Base-by-base conservation (phyloP, 2,888 invertebrate genomes). In the Exocentrus adspersus region DNA sequence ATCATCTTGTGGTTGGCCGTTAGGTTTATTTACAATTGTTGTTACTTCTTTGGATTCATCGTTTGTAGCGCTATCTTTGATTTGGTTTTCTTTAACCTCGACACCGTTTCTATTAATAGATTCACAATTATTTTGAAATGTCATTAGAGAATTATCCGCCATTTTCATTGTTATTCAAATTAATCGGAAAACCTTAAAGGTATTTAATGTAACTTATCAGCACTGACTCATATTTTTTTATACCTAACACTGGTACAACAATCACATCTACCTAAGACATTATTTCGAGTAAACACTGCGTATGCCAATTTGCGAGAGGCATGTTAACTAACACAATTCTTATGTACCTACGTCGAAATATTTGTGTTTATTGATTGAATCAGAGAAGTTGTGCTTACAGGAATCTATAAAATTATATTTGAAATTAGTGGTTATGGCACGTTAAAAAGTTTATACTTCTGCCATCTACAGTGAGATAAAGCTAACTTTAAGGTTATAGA, bases 71-170 rank as follows among this genome's bases (percentile, higher is more conserved):
- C 54, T 69, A 52, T 71, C 68, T 64, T 68, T 69, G 56, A 32
- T 58, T 51, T 21, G 57, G 50, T 51, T 58, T 28, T 51, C 46
- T 65, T 69, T 67, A 69, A 70, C 70, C 71, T 75, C 72, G 70
- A 67, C 72, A 73, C 72, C 69, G 48, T 75, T 75, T 64, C 71
- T 75, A 75, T 75, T 77, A 68, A 74, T 73, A 74, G 69, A 64
- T 50, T 75, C 73, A 63, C 71, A 73, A 68, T 74, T 73, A 64
- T 73, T 73, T 66, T 73, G 72, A 65, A 72, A 75, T 62, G 73
- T 67, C 64, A 74, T 68, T 66, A 74, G 61, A 16, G 69, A 65
- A 53, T 72, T 75, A 67, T 76, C 76, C 71, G 75, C 72, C 75
- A 75, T 76, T 73, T 75, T 75, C 75, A 73, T 75, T 68, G 61